Conservation (phyloP, 2,888 invertebrate genomes). For the Adelognathus sp. region DNA sequence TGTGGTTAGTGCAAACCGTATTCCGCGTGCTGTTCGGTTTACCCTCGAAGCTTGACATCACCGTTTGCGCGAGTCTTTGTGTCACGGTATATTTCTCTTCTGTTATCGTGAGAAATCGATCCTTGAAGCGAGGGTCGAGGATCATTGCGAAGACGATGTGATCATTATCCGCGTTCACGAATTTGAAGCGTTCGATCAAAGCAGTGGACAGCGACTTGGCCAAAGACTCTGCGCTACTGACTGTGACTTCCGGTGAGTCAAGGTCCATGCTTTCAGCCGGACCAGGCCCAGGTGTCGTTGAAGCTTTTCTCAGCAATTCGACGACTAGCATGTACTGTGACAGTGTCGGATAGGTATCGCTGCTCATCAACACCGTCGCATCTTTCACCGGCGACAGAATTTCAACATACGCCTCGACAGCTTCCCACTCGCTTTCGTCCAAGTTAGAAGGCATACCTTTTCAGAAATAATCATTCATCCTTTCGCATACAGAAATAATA, state of each 20-base stretch:
- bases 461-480: too few species aligned
- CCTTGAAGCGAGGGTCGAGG: neutral
- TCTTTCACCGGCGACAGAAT: conserved; percentile 28
- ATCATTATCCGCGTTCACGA: neutral
- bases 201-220: neutral
- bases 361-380: conserved; percentile 24
- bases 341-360: conserved; percentile 26
- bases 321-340: conserved; percentile 22
- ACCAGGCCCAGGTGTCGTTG: neutral
- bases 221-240: neutral
- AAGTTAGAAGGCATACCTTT: conserved; percentile 13
- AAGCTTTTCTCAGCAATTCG: conserved; percentile 8
- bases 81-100: neutral
- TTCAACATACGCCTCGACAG: conserved; percentile 4
- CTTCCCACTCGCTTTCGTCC: conserved; percentile 14
- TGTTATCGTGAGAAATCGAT: neutral
- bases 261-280: neutral
- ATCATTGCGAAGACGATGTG: neutral
- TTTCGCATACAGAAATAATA: too few species aligned
- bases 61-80: neutral
- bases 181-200: neutral
- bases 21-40: neutral
- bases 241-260: neutral
- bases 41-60: neutral
- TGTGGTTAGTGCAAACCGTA: neutral